phyloP scores from a whole-genome alignment of 2,113 vertebrate species.

The Cyanistes caeruleus region DNA sequence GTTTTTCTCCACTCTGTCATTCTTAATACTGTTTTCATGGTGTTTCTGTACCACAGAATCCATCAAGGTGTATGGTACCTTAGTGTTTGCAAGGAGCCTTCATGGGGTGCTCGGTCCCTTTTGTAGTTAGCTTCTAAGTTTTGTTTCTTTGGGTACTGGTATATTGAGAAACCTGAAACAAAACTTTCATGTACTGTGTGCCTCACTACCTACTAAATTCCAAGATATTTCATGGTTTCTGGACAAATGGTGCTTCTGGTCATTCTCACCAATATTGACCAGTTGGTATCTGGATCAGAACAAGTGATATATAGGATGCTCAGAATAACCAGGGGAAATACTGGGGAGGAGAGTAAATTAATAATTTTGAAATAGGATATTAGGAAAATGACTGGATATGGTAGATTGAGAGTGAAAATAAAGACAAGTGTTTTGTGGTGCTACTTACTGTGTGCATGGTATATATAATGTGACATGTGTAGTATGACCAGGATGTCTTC shows the following conservation, averaged over 20 bases:
- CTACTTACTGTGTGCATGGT: background rate
- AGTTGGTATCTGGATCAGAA: background rate
- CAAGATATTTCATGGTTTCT: background rate
- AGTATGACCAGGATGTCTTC: background rate
- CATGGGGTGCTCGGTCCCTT: fast-evolving
- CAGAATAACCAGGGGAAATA: background rate
- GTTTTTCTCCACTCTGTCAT: background rate
- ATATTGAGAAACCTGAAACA: background rate
- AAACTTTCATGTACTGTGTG: background rate
- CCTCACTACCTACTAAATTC: background rate
- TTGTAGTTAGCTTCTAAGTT: background rate
- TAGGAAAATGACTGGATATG: background rate
- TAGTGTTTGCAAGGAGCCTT: background rate
- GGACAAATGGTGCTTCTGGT: background rate
- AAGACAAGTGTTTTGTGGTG: background rate
- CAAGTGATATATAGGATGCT: background rate
- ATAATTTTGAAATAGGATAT: background rate
- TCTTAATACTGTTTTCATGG: background rate
- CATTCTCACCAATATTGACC: background rate
- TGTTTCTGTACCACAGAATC: background rate
- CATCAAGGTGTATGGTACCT: background rate
- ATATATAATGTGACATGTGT: background rate
- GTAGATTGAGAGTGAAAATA: background rate
- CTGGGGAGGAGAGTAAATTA: background rate
- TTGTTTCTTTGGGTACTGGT: background rate